Conservation (phyloP, 2,888 invertebrate species). For the Timema podura region DNA sequence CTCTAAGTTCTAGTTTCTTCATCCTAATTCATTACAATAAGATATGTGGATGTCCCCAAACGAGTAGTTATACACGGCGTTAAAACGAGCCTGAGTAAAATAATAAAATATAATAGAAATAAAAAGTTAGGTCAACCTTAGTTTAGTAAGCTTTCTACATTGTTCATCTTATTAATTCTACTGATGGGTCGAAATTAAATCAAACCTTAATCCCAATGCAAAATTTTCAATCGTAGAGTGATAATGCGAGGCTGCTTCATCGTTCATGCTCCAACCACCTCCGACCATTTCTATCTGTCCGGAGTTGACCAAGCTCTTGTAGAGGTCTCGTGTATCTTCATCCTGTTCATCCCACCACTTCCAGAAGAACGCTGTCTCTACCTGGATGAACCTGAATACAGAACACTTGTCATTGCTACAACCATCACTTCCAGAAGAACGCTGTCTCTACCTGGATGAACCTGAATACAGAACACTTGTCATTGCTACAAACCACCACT, state of each 20-base stretch:
- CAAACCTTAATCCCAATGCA: constrained; percentile 66
- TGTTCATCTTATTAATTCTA: no score
- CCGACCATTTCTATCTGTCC: constrained; percentile 74
- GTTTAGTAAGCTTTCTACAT: no score
- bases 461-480: no score
- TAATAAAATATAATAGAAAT: no score
- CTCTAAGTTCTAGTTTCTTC: no score
- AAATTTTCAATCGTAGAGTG: constrained; percentile 73
- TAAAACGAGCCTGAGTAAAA: no score
- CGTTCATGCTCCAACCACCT: constrained; percentile 83
- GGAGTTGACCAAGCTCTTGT: constrained; percentile 62
- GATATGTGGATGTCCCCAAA: no score
- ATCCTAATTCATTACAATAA: no score
- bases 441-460: constrained; percentile 52
- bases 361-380: constrained; percentile 47
- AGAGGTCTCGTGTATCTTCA: constrained; percentile 53
- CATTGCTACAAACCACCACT: constrained; percentile 78
- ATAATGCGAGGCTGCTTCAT: constrained; percentile 68
- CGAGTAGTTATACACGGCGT: no score
- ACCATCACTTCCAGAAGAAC: constrained; percentile 64
- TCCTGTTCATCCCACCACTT: constrained; percentile 73
- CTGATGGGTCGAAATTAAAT: no score
- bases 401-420: no score
- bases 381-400: constrained; percentile 51
- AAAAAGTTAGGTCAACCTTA: no score